phyloP scores from a whole-genome alignment of 2,113 vertebrate species.

The Notarius quadriscutis region DNA sequence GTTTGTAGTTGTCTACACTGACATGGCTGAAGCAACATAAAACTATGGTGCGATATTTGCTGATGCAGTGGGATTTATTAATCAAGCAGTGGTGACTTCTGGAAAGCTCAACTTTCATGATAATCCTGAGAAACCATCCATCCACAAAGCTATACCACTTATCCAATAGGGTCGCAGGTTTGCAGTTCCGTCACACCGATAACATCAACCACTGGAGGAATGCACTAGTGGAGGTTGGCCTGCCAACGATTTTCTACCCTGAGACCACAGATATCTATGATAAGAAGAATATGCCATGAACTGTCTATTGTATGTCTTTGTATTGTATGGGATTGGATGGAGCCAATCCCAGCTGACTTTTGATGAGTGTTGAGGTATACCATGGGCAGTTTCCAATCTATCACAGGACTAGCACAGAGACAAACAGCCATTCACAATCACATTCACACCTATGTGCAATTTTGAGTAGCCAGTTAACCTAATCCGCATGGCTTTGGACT shows the following conservation, averaged over 20 bases:
- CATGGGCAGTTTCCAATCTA: no score
- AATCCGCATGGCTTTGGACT: no score
- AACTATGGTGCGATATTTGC: background rate
- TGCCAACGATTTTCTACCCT: conserved; percentile 88
- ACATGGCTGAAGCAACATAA: background rate
- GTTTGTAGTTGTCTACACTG: background rate
- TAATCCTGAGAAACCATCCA: background rate
- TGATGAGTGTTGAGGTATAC: no score
- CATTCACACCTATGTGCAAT: no score
- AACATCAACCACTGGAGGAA: conserved; percentile 93
- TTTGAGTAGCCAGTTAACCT: no score
- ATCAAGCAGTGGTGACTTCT: background rate
- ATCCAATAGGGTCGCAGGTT: conserved; percentile 23
- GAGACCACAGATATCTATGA: conserved; percentile 96
- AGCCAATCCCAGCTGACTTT: no score
- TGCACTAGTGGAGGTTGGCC: conserved; percentile 79
- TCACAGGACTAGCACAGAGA: no score
- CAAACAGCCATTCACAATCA: no score
- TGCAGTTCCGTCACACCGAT: conserved; percentile 95
- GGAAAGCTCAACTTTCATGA: background rate
- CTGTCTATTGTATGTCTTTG: conserved; percentile 92
- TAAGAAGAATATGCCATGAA: conserved; percentile 96
- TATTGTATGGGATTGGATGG: no score
- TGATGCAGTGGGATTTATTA: background rate
- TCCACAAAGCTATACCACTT: no score